Evolutionary conservation across 1,140 invertebrate species (phyloP), one percentile per base, ranked within the genome.

Genomic region (Brachionus rotundiformis): DNA sequence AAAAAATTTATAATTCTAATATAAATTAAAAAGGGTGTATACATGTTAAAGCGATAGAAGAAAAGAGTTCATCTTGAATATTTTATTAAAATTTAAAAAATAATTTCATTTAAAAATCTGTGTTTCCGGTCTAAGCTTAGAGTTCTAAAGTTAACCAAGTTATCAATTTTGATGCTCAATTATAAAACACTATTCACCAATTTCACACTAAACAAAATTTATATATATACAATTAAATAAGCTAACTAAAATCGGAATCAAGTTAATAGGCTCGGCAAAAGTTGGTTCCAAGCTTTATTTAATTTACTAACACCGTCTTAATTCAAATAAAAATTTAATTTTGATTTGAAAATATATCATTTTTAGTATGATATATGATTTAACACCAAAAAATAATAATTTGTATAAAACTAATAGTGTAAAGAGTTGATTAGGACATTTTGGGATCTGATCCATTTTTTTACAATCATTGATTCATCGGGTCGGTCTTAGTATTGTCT

Each of bases 281-380:
- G n/a, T 19, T 54, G 2, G 19, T 19, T 19, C 47, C 47, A 16
- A 54, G 47, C 16, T 19, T 16, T 19, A n/a, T 7, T 19, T 54
- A 54, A 63, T 63, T 63, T 29, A 29, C 25, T 63, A 63, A 63
- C 25, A 63, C 61, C 27, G 61, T 63, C 25, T 63, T 63, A 29
- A 29, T 63, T 63, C 61, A 63, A 63, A 63, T 63, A 63, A 63
- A 63, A 63, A 29, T 33, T 13, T 13, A 29, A 63, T 63, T 63
- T 63, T 63, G 61, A 63, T 63, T 63, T 63, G 61, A 63, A 63
- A 29, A 29, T 33, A 5, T 63, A 54, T 54, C 47, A 54, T 25
- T 2, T 54, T 54, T 23, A 25, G 23, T 19, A 54, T 54, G 16
- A 54, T 54, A 54, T 16, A 23, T 54, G 1, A 54, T 54, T 49